Conservation (phyloP, 2,888 invertebrate genomes). For the Gnatocerus cornutus region DNA sequence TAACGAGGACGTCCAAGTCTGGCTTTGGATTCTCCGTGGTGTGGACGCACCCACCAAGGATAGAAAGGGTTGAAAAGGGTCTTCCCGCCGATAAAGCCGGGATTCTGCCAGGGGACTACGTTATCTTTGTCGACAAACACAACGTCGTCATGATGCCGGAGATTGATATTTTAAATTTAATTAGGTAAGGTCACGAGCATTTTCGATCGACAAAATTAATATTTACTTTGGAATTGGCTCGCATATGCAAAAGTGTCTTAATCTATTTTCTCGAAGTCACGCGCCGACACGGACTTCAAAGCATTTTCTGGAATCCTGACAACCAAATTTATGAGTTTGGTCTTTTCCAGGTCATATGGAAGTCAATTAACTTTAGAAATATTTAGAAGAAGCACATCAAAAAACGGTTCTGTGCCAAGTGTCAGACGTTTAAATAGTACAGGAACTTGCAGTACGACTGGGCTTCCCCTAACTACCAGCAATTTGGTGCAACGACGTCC, state of each 20-base stretch:
- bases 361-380: slow-evolving; percentile 82
- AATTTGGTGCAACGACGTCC: slow-evolving; percentile 72
- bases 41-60: slow-evolving; percentile 91
- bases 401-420: slow-evolving; percentile 69
- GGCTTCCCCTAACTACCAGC: slow-evolving; percentile 60
- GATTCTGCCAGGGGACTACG: slow-evolving; percentile 87
- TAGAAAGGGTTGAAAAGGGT: slow-evolving; percentile 87
- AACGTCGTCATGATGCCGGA: slow-evolving; percentile 89
- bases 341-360: slow-evolving; percentile 78
- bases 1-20: slow-evolving; percentile 70
- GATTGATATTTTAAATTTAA: slow-evolving; percentile 79
- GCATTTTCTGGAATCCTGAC: neutral
- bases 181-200: slow-evolving; percentile 64
- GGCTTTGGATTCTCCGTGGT: slow-evolving; percentile 91
- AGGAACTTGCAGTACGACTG: slow-evolving; percentile 55
- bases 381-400: slow-evolving; percentile 76
- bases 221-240: too few species aligned
- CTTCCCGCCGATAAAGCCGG: slow-evolving; percentile 89
- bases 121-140: slow-evolving; percentile 90
- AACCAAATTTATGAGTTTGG: slow-evolving; percentile 5
- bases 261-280: too few species aligned
- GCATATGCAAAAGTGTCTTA: too few species aligned
- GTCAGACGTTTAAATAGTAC: slow-evolving; percentile 57
- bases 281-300: neutral
- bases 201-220: too few species aligned